Percentiles rank a stretch among this genome's conserved stretches.
phyloP scores from a whole-genome alignment of 2,797 vertebrate species.

The Cryptoprocta ferox region DNA sequence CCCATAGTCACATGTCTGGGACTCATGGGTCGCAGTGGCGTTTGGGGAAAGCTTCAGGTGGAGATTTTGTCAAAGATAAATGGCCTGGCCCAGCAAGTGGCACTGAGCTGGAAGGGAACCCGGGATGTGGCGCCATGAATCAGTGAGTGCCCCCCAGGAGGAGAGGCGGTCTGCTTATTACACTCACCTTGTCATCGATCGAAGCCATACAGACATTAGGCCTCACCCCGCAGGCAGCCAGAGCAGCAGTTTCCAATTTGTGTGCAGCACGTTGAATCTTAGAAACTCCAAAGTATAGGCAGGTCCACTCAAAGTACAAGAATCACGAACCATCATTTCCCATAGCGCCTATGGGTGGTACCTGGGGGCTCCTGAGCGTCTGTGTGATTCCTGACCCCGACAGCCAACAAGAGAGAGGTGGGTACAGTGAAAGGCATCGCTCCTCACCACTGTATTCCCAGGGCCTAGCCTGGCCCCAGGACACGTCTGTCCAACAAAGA shows the following conservation, averaged over 20 bases:
- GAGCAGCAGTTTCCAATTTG: background rate
- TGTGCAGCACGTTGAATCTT: background rate
- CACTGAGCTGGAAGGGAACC: constrained; percentile 24
- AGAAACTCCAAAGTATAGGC: background rate
- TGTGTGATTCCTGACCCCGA: background rate
- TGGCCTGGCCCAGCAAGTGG: background rate
- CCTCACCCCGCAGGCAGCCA: background rate
- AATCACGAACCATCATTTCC: background rate
- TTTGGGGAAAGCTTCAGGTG: constrained; percentile 12
- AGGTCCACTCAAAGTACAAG: rapidly evolving
- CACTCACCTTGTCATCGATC: background rate
- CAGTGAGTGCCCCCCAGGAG: constrained; percentile 28
- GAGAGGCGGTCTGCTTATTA: background rate
- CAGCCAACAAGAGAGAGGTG: too few species aligned
- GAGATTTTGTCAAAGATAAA: constrained; percentile 75
- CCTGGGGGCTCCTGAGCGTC: background rate
- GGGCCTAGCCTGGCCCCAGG: background rate
- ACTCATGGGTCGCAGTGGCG: rapidly evolving
- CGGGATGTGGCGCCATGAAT: background rate
- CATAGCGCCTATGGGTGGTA: background rate
- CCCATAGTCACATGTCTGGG: background rate
- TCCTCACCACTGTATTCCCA: too few species aligned
- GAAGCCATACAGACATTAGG: background rate
- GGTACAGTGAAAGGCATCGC: rapidly evolving
- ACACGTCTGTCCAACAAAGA: background rate